Base-by-base conservation (phyloP, 1,140 invertebrate genomes). In the Ditylenchus dipsaci region DNA sequence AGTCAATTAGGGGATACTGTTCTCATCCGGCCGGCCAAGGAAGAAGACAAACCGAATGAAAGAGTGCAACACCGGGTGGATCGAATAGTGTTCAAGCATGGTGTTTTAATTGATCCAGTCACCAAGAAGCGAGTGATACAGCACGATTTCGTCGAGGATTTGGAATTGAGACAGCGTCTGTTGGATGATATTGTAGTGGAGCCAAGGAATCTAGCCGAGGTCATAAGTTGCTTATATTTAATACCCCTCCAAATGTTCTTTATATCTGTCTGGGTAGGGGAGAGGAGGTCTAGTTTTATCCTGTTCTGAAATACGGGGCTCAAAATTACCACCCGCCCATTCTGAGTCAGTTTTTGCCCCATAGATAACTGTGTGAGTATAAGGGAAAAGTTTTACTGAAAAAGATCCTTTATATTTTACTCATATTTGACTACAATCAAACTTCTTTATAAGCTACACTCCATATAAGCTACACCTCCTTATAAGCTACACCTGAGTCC, bases 61-160 rank as follows among this genome's bases (percentile, higher is more conserved):
- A 73, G 57, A 19, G 77, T 81, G 0, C 58, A 60, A 8, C 76
- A 80, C 67, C 11, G 43, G 8, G 66, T 80, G 27, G 74, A 79
- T n/a, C 53, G 73, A 27, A 66, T 80, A 13, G 69, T 79, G 19
- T 79, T 79, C 63, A 68, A 79, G 59, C 33, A 76, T 42, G 74
- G 76, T 49, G 75, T 72, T 59, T 56, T 80, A 27, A 65, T 79
- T 17, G 78, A 79, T 63, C 78, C 78, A 21, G 73, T 79, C 19
- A 79, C 78, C 3, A 76, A 76, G 13, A 67, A 69, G 69, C 45
- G 77, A 17, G 68, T 78, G 19, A 64, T 77, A 42, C 57, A 70
- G 53, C 67, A 71, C 27, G 45, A 64, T 23, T 80, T 78, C 33
- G 69, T 42, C 45, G 76, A 80, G 53, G 78, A 81, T 49, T 61